These are phyloP conservation scores for Dermochelys coriacea DNA, from an alignment of 2,797 vertebrate species.

Conservation along the genomic window DNA sequence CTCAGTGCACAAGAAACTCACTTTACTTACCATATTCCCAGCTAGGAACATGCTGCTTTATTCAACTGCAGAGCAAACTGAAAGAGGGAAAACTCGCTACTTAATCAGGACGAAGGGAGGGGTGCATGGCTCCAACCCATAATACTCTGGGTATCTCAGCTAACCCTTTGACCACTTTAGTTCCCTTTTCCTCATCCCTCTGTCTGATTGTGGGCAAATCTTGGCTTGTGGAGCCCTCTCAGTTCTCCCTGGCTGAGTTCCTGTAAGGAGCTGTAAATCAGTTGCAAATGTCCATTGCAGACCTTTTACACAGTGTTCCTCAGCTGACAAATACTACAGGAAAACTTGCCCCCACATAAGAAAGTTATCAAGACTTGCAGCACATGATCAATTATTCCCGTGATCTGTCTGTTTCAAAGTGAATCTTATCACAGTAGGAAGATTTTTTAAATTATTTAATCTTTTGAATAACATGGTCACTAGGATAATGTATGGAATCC, in stretches of 20 bases:
- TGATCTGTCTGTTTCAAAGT: not conserved
- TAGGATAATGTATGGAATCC: not conserved
- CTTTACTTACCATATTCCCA: no score
- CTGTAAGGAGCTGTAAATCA: not conserved
- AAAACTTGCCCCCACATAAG: not conserved
- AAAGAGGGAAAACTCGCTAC: no score
- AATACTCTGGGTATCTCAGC: no score
- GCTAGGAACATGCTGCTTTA: no score
- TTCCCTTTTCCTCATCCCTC: no score
- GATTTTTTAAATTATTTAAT: not conserved
- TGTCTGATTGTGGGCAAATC: not conserved
- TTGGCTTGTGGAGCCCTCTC: not conserved
- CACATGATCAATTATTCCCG: not conserved
- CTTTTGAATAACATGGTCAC: not conserved
- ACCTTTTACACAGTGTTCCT: not conserved
- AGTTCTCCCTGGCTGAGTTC: not conserved
- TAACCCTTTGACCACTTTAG: no score
- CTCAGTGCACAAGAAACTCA: no score
- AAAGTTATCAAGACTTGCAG: not conserved
- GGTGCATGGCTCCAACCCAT: no score
- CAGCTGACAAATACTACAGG: no score
- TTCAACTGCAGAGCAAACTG: no score
- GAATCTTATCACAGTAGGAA: not conserved
- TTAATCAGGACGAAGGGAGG: no score
- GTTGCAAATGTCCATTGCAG: not conserved